These are phyloP conservation scores for Phalloptychus januarius DNA, from an alignment of 2,797 vertebrate genomes.

Conservation along the genomic window DNA sequence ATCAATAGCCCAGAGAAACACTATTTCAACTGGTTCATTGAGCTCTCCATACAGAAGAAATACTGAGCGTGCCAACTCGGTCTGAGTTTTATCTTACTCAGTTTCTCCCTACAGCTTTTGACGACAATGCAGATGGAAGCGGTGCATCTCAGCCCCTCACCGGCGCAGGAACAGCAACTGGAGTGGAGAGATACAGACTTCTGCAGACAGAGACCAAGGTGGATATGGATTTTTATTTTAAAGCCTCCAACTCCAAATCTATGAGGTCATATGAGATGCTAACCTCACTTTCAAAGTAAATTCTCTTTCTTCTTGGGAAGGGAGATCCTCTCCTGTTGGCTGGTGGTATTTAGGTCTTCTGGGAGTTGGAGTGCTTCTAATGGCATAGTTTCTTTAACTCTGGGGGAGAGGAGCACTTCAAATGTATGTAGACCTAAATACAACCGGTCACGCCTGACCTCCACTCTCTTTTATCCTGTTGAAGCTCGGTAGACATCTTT, in stretches of 20 bases:
- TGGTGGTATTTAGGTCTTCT: conserved; percentile 52
- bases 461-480: conserved; percentile 53
- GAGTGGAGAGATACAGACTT: conserved; percentile 6
- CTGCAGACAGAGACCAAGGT: background rate
- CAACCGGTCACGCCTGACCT: conserved; percentile 65
- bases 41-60: conserved; percentile 53
- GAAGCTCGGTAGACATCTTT: conserved; percentile 55
- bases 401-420: conserved; percentile 32
- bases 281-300: conserved; percentile 39
- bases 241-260: background rate
- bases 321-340: conserved; percentile 34
- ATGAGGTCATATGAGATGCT: conserved; percentile 37
- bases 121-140: conserved; percentile 44
- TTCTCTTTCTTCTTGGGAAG: conserved; percentile 42
- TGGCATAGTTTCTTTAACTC: conserved; percentile 41
- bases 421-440: conserved; percentile 66
- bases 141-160: conserved; percentile 25
- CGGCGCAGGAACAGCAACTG: conserved; percentile 7
- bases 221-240: background rate
- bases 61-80: conserved; percentile 45
- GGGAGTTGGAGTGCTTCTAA: conserved; percentile 38
- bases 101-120: conserved; percentile 7
- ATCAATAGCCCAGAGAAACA: conserved; percentile 78
- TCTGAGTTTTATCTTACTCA: conserved; percentile 13
- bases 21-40: conserved; percentile 63